Percentiles rank a stretch among this genome's conserved stretches.
phyloP scores from a whole-genome alignment of 2,888 invertebrate species.

The Apomyelois bistriatella region DNA sequence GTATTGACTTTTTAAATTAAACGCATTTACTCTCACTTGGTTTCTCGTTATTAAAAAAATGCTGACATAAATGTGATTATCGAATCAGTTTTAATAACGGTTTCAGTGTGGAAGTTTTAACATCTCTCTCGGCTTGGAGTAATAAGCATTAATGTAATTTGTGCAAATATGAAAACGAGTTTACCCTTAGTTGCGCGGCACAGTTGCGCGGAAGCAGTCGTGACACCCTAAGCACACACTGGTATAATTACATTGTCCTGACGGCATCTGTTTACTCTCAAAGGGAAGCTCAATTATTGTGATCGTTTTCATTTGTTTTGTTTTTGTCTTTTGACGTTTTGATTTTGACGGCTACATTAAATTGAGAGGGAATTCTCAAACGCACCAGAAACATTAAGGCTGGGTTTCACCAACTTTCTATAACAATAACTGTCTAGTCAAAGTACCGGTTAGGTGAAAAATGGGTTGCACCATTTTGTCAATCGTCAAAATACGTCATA shows the following conservation, averaged over 20 bases:
- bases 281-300: conserved; percentile 19
- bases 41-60: background rate
- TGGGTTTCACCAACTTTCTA: no score
- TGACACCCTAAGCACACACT: conserved; percentile 43
- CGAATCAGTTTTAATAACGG: conserved; percentile 23
- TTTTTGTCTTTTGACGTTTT: background rate
- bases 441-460: no score
- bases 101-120: conserved; percentile 33
- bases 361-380: no score
- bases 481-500: no score
- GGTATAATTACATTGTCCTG: conserved; percentile 52
- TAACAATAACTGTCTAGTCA: no score
- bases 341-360: background rate
- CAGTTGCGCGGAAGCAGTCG: conserved; percentile 38
- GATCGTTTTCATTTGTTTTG: conserved; percentile 13
- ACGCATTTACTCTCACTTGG: background rate
- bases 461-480: no score
- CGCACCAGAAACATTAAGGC: no score
- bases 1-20: background rate
- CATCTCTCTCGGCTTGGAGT: conserved; percentile 42
- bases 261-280: conserved; percentile 35
- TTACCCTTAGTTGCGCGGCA: conserved; percentile 56
- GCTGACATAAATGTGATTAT: background rate
- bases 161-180: conserved; percentile 69
- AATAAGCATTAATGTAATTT: conserved; percentile 69